Evolutionary conservation across 2,888 invertebrate genomes (phyloP), one percentile per base, ranked within the genome.

Genomic region (Vandiemenella viatica): DNA sequence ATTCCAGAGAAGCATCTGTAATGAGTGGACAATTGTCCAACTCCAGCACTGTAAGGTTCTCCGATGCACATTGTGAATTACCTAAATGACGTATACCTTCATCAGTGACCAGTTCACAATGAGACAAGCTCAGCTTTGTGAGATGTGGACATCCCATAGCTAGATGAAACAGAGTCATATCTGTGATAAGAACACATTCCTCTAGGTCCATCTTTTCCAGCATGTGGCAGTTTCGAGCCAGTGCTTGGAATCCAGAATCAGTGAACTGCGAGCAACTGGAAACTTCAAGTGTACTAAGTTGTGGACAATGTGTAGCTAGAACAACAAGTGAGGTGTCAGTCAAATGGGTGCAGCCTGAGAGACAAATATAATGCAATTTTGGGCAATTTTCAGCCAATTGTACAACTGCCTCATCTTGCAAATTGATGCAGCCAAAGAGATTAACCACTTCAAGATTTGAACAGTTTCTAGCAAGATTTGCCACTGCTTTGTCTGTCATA

Each of bases 11-110:
- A 16, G 86, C 84, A 71, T 99, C 98, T 3, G 97, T 96, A 62
- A 99, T 88, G 54, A 96, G 73, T 3, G 98, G 98, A 69, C 98
- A 98, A 72, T 99, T 99, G 72, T 99, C 98, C 60, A 99, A 73
- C 67, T 98, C 98, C 48, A 98, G 75, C 37, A 96, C 91, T 37
- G 88, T 87, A 55, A 92, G 73, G 64, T 90, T 88, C 67, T 96
- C 95, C 0, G 91, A 88, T 38, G 93, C 90, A 67, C 93, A 95
- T 1, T 90, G 85, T 37, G 92, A 90, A 65, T 86, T 79, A 1
- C 93, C 89, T 56, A 97, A 68, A 67, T 95, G 92, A 54, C 91
- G 79, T 60, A 99, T 95, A 13, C 97, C 97, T 67, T 93, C 95
- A 67, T 99, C 98, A 15, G 97, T 98, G 61, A 99, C 92, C 59